phyloP scores from a whole-genome alignment of 2,888 invertebrate species.

The Zygaena filipendulae region DNA sequence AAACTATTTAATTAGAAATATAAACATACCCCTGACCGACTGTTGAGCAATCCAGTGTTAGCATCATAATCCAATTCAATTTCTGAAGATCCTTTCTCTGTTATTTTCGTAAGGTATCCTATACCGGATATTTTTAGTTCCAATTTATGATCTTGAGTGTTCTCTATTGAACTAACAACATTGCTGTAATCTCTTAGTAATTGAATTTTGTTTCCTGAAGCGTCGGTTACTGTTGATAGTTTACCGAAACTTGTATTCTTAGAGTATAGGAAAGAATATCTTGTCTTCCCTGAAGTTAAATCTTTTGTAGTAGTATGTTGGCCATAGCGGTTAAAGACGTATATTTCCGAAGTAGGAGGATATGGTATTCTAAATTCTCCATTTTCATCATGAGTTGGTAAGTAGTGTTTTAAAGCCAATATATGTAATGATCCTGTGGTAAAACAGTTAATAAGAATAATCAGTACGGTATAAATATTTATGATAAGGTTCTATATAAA shows the following conservation, averaged over 20 bases:
- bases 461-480: too few species aligned
- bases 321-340: slow-evolving; percentile 94
- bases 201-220: slow-evolving; percentile 92
- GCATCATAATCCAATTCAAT: slow-evolving; percentile 93
- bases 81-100: slow-evolving; percentile 89
- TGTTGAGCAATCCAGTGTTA: slow-evolving; percentile 86
- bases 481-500: too few species aligned
- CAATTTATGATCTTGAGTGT: slow-evolving; percentile 93
- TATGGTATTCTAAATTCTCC: slow-evolving; percentile 95
- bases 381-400: slow-evolving; percentile 87
- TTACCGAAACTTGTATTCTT: slow-evolving; percentile 97
- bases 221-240: slow-evolving; percentile 92
- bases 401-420: slow-evolving; percentile 85
- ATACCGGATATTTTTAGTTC: slow-evolving; percentile 93
- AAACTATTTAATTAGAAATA: slow-evolving; percentile 1
- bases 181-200: slow-evolving; percentile 92
- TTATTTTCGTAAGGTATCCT: slow-evolving; percentile 88
- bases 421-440: slow-evolving; percentile 80
- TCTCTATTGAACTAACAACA: slow-evolving; percentile 93
- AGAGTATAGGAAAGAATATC: slow-evolving; percentile 96
- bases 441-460: too few species aligned
- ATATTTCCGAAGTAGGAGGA: slow-evolving; percentile 93
- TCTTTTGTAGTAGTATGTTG: slow-evolving; percentile 96
- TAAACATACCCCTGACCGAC: slow-evolving; percentile 78
- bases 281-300: slow-evolving; percentile 91